These are phyloP conservation scores for Malthinus seriepunctatus DNA, from an alignment of 2,888 invertebrate species.

Conservation along the genomic window DNA sequence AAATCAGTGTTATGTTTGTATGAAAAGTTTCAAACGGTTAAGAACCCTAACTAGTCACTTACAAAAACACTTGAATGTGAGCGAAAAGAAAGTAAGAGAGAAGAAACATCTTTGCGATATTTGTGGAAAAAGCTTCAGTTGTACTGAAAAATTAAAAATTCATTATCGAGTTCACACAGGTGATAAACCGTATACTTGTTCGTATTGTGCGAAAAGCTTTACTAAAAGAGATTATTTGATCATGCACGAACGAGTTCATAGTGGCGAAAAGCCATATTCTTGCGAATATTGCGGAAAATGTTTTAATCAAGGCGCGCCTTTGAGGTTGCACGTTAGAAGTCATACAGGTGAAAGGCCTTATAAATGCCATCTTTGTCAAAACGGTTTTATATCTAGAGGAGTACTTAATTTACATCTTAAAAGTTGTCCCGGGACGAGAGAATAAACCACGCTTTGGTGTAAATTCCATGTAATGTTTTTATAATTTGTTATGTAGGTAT, in stretches of 20 bases:
- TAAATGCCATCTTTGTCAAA: constrained; percentile 60
- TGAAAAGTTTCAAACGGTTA: constrained; percentile 43
- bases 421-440: constrained; percentile 36
- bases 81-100: constrained; percentile 36
- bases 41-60: constrained; percentile 55
- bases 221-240: constrained; percentile 55
- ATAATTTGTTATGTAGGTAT: no score
- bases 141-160: constrained; percentile 43
- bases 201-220: constrained; percentile 47
- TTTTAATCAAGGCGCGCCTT: constrained; percentile 63
- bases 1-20: constrained; percentile 47
- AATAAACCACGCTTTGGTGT: no score
- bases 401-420: constrained; percentile 63
- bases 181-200: constrained; percentile 38
- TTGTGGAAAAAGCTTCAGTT: constrained; percentile 48
- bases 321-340: constrained; percentile 64
- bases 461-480: no score
- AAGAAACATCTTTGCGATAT: constrained; percentile 47
- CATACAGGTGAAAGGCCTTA: constrained; percentile 66
- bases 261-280: constrained; percentile 65
- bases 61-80: constrained; percentile 13
- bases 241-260: constrained; percentile 64
- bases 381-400: constrained; percentile 64
- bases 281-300: constrained; percentile 66
- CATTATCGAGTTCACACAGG: constrained; percentile 44